Base-by-base conservation (phyloP, 2,113 vertebrate genomes). In the Callionymus lyra region DNA sequence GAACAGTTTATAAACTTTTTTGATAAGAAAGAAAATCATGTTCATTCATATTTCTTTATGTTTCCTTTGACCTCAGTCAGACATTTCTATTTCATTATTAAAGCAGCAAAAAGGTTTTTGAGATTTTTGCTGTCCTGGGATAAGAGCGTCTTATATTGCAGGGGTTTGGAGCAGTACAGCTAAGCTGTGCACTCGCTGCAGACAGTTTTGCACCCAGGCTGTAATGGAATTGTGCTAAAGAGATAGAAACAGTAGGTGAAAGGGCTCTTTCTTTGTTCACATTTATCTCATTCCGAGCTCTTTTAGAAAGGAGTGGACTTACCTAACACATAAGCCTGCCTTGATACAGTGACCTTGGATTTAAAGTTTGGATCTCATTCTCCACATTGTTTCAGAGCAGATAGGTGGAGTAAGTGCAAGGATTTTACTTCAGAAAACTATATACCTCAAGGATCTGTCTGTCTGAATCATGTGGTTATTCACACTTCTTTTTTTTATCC, bases 71-170 rank as follows among this genome's bases (percentile, higher is more conserved):
- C n/a, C n/a, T n/a, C n/a, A n/a, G n/a, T n/a, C n/a, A n/a, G n/a
- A n/a, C n/a, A n/a, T n/a, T 27, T 27, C 8, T 27, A 70, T 63
- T 61, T 45, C 63, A 60, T 59, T 68, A 41, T 66, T 74, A 54
- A 44, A 39, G 47, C 54, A 62, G 4, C 4, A 38, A 59, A 52
- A 62, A 14, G n/a, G n/a, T n/a, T n/a, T n/a, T n/a, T n/a, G n/a
- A 21, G 50, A 53, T 42, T 52, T 63, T 46, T 1, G 9, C 32
- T 47, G 36, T 52, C 31, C 33, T 16, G 2, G 19, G 53, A 50
- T 65, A 45, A 47, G 37, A 61, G 42, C 37, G 18, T 33, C 31
- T 43, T 34, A 49, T 33, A n/a, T 12, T 27, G 33, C 11, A 42
- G 38, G 31, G 14, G 44, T 33, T 45, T 27, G 50, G 38, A 57